Conservation (phyloP, 2,888 invertebrate genomes). For the Clusia tigrina region DNA sequence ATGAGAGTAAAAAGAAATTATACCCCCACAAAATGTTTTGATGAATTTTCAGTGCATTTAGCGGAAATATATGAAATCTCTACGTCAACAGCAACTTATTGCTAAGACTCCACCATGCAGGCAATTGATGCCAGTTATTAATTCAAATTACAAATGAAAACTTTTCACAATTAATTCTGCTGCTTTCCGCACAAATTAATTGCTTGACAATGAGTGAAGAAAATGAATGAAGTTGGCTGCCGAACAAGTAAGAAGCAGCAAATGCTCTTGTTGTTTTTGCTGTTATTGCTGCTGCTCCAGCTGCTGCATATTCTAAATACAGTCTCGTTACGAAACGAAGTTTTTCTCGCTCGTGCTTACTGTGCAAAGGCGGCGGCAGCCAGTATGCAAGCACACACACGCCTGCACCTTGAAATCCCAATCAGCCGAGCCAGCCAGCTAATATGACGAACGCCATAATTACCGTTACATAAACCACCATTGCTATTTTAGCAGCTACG, state of each 20-base stretch:
- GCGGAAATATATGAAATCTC: too few species aligned
- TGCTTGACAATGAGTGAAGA: constrained; percentile 31
- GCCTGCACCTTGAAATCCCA: not conserved
- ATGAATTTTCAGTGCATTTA: too few species aligned
- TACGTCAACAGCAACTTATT: not conserved
- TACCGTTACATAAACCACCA: constrained; percentile 62
- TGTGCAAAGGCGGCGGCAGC: constrained; percentile 8
- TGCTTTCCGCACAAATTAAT: constrained; percentile 53
- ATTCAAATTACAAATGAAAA: not conserved
- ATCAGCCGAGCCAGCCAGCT: constrained; percentile 24
- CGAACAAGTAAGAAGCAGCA: too few species aligned
- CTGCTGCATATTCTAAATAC: constrained; percentile 58
- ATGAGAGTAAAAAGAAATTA: too few species aligned
- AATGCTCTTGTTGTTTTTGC: too few species aligned
- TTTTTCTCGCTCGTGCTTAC: constrained; percentile 23
- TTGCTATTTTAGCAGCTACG: constrained; percentile 49
- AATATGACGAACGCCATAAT: constrained; percentile 63
- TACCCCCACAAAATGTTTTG: too few species aligned
- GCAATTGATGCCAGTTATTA: not conserved
- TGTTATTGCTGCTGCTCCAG: too few species aligned
- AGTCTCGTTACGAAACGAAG: constrained; percentile 55
- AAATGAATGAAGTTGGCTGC: constrained; percentile 30
- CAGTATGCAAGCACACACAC: constrained; percentile 1
- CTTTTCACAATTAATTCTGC: constrained; percentile 44
- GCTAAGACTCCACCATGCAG: not conserved